phyloP scores from a whole-genome alignment of 2,888 invertebrate species.

The Caenorhabditis virilis region DNA sequence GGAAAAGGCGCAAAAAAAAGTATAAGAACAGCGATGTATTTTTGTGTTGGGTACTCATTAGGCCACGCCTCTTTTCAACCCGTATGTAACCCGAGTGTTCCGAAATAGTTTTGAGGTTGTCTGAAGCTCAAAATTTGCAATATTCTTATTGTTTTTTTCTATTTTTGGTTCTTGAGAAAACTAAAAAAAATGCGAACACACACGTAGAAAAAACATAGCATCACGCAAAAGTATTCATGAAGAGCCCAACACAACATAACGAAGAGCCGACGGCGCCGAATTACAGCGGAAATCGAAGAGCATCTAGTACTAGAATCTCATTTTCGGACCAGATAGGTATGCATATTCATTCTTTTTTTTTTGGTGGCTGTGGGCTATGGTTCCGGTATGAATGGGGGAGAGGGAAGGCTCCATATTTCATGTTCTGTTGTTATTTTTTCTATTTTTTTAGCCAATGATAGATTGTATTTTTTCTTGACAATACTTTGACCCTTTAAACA shows the following conservation, averaged over 20 bases:
- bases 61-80: too few relatives aligned
- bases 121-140: not conserved
- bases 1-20: too few relatives aligned
- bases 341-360: too few relatives aligned
- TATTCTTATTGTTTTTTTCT: not conserved
- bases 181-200: too few relatives aligned
- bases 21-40: too few relatives aligned
- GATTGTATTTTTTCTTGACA: not conserved
- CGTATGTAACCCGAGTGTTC: too few relatives aligned
- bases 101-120: not conserved
- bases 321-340: slow-evolving; percentile 50
- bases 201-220: too few relatives aligned
- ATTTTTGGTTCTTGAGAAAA: not conserved
- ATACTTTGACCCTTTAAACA: not conserved
- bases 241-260: too few relatives aligned
- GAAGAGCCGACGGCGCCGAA: slow-evolving; percentile 27
- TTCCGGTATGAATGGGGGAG: not conserved
- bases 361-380: not conserved
- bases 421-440: not conserved
- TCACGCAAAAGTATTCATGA: too few relatives aligned
- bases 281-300: slow-evolving; percentile 31
- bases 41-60: too few relatives aligned
- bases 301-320: slow-evolving; percentile 46
- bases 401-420: not conserved
- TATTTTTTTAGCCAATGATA: not conserved